Conservation (phyloP, 2,888 invertebrate genomes). For the Stenoptilia bipunctidactyla region DNA sequence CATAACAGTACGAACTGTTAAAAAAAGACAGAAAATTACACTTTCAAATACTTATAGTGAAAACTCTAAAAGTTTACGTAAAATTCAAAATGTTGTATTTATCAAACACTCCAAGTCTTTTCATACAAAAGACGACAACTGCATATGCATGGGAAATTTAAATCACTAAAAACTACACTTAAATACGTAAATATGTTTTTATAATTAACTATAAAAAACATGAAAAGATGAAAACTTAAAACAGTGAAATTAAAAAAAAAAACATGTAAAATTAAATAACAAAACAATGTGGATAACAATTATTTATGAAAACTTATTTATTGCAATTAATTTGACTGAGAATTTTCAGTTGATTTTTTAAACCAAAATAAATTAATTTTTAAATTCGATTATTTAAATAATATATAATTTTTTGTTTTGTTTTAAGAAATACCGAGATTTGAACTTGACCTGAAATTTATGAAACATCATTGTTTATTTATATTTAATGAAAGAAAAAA, state of each 20-base stretch:
- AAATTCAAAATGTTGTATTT: conserved; percentile 3
- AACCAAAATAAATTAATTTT: neutral
- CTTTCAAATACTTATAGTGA: conserved; percentile 3
- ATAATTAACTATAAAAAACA: neutral
- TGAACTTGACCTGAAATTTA: neutral
- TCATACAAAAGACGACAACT: conserved; percentile 30
- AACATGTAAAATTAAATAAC: conserved; percentile 64
- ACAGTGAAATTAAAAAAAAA: conserved; percentile 24
- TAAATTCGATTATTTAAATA: no score
- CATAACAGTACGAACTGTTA: conserved; percentile 24
- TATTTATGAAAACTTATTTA: conserved; percentile 31
- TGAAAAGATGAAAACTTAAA: conserved; percentile 10
- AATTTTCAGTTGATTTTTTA: neutral
- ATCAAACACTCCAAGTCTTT: conserved; percentile 42
- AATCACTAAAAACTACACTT: conserved; percentile 51
- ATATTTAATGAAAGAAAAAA: no score
- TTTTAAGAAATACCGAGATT: no score
- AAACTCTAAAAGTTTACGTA: conserved; percentile 5
- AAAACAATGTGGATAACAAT: conserved; percentile 58
- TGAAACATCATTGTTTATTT: neutral
- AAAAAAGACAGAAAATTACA: conserved; percentile 1
- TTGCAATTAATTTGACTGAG: conserved; percentile 14
- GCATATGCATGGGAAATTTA: conserved; percentile 9
- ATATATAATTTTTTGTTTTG: no score
- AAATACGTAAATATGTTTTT: conserved; percentile 56